Conservation (phyloP, 1,140 invertebrate species). For the Aphelinus certus region DNA sequence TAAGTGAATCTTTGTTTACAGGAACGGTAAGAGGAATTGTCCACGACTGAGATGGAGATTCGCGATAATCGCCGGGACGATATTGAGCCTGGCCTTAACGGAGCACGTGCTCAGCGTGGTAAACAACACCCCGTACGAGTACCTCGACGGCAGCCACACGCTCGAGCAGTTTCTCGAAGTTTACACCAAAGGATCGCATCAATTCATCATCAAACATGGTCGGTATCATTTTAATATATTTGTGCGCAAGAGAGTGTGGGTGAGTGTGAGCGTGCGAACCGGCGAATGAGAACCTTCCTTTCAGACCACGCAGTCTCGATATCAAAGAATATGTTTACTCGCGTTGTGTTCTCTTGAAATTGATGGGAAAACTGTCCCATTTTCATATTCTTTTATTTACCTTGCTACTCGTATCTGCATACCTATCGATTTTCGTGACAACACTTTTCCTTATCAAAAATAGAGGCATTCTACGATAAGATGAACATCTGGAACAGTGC, state of each 20-base stretch:
- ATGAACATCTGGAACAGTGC: too few species aligned
- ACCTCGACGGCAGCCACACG: constrained; percentile 46
- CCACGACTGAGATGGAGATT: constrained; percentile 57
- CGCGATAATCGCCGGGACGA: constrained; percentile 42
- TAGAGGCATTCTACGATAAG: too few species aligned
- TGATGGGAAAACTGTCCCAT: too few species aligned
- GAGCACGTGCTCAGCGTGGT: constrained; percentile 59
- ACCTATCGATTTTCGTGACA: too few species aligned
- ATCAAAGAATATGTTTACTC: too few species aligned
- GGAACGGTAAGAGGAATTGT: constrained; percentile 40
- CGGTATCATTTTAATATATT: constrained; percentile 14
- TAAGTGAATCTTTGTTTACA: neutral
- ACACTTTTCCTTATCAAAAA: too few species aligned
- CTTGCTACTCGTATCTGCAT: too few species aligned
- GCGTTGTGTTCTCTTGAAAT: too few species aligned
- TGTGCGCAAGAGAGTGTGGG: neutral
- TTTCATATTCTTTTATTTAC: too few species aligned
- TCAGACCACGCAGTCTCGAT: too few species aligned
- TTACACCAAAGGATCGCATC: constrained; percentile 52
- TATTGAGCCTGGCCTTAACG: constrained; percentile 51
- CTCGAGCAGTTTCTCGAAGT: constrained; percentile 51
- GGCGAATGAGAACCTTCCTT: neutral
- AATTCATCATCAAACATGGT: constrained; percentile 54
- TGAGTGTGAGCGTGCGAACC: too few species aligned
- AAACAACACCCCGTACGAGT: constrained; percentile 40